A percentile compares a stretch with the other conserved stretches of the same genome.
phyloP scores from a whole-genome alignment of 2,113 vertebrate species.

The Malurus alboscapulatus region DNA sequence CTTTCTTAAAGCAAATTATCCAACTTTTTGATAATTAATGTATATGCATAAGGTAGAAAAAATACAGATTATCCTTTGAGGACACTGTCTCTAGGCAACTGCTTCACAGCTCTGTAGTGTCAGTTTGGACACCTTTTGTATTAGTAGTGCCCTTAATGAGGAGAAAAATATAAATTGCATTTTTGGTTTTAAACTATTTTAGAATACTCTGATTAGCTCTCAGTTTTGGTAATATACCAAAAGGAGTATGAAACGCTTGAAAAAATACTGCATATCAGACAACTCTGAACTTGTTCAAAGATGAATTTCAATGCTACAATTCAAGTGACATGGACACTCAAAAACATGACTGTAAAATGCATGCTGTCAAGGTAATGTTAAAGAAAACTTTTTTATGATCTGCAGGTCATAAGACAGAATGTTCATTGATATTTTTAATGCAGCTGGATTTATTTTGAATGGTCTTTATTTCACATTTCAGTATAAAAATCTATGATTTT shows the following conservation, averaged over 20 bases:
- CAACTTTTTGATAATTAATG: slow-evolving; percentile 73
- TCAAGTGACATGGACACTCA: slow-evolving; percentile 5
- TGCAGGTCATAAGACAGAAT: slow-evolving; percentile 32
- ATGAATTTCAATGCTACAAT: slow-evolving; percentile 17
- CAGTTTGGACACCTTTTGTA: slow-evolving; percentile 72
- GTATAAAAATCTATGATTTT: background rate
- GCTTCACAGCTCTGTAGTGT: slow-evolving; percentile 60
- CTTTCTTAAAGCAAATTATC: slow-evolving; percentile 71
- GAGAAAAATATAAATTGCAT: slow-evolving; percentile 50
- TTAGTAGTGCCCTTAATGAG: slow-evolving; percentile 66
- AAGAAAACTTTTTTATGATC: slow-evolving; percentile 24
- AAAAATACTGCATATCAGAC: slow-evolving; percentile 36
- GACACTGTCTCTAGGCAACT: slow-evolving; percentile 53
- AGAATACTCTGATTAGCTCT: slow-evolving; percentile 26
- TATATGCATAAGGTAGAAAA: slow-evolving; percentile 57
- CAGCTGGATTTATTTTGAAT: background rate
- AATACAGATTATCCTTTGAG: slow-evolving; percentile 56
- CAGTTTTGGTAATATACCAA: background rate
- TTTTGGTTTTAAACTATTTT: slow-evolving; percentile 69
- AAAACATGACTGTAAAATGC: slow-evolving; percentile 49
- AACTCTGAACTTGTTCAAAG: slow-evolving; percentile 21
- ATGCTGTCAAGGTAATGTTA: slow-evolving; percentile 21
- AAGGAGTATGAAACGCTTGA: slow-evolving; percentile 38
- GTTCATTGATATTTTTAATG: slow-evolving; percentile 28
- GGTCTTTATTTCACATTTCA: slow-evolving; percentile 23